Evolutionary conservation across 2,113 vertebrate species (phyloP).

Genomic region (Cacatua alba): DNA sequence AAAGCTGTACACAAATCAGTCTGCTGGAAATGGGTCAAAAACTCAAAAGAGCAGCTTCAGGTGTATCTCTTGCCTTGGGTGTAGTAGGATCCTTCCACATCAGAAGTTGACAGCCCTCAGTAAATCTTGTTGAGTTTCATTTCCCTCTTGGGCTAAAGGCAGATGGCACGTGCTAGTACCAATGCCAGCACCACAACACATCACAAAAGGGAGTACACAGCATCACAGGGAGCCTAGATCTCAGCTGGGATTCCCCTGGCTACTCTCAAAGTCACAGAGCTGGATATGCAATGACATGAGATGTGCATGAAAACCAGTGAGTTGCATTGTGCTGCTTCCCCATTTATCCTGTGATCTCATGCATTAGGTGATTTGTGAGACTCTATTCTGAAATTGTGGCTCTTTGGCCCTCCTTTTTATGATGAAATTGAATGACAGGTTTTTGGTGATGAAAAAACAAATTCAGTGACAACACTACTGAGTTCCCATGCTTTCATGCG

Average conservation of each 20-base stretch:
- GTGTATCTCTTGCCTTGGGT: background rate
- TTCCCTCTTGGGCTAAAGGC: background rate
- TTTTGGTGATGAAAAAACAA: background rate
- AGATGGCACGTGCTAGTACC: background rate
- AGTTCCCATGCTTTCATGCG: background rate
- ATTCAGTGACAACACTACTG: fast-evolving
- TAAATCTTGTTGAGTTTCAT: background rate
- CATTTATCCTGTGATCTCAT: background rate
- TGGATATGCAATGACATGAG: fast-evolving
- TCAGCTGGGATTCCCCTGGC: background rate
- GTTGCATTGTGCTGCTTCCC: background rate
- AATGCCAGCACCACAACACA: background rate
- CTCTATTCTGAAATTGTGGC: background rate
- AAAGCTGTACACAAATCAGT: background rate
- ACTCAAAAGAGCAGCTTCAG: background rate
- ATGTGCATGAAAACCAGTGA: background rate
- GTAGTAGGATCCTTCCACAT: background rate
- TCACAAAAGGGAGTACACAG: background rate
- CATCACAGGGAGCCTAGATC: background rate
- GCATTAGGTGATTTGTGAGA: background rate
- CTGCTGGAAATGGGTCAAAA: background rate
- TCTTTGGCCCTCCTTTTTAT: background rate
- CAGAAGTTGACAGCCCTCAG: background rate
- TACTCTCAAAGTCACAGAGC: background rate
- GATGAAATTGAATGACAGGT: background rate